These are phyloP conservation scores for Acanthurus leucopareius DNA, from an alignment of 2,797 vertebrate genomes.

Conservation along the genomic window DNA sequence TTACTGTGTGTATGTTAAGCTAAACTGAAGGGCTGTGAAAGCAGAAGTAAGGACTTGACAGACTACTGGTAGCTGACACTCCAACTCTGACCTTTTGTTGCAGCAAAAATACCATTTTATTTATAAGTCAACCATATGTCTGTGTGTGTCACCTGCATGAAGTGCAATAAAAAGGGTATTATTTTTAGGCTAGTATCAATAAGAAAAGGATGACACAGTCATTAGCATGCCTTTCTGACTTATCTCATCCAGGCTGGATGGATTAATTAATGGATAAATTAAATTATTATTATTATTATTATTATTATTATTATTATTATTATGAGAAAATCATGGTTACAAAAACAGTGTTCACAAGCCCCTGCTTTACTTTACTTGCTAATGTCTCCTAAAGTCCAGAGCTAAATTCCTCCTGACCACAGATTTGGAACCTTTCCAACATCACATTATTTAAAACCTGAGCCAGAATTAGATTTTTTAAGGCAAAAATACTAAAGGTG, in stretches of 20 bases:
- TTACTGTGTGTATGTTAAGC: not conserved
- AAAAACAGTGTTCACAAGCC: no score
- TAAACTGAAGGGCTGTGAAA: conserved; percentile 36
- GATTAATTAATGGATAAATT: no score
- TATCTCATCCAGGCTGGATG: conserved; percentile 50
- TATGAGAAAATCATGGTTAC: no score
- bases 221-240: conserved; percentile 53
- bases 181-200: conserved; percentile 60
- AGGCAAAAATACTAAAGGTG: not conserved
- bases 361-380: no score
- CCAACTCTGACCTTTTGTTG: conserved; percentile 48
- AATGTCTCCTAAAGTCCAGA: no score
- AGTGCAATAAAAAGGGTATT: conserved; percentile 28
- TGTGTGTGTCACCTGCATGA: conserved; percentile 46
- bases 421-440: no score
- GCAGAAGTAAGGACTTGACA: conserved; percentile 2
- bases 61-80: conserved; percentile 8
- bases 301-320: no score
- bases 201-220: conserved; percentile 53
- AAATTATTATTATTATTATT: no score
- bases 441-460: no score
- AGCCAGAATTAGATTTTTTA: not conserved
- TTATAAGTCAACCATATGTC: conserved; percentile 11
- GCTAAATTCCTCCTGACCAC: no score
- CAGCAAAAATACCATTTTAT: conserved; percentile 58